Evolutionary conservation across 2,888 invertebrate species (phyloP).

Genomic region (Erynnis tages): DNA sequence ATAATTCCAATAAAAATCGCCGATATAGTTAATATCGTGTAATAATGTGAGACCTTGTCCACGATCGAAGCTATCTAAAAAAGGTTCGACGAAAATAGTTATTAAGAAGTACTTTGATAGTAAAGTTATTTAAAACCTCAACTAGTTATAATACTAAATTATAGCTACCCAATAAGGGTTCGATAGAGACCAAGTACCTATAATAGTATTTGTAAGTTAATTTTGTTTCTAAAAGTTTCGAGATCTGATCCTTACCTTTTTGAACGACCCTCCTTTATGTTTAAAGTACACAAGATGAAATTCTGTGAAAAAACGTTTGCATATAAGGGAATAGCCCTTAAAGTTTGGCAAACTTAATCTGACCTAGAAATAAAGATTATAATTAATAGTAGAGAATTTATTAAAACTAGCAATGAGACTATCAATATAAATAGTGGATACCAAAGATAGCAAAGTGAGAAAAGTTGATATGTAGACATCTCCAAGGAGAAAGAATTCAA

Average conservation of each 20-base stretch:
- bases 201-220: too few species aligned
- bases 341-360: slow-evolving; percentile 2
- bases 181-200: too few species aligned
- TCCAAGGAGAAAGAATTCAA: slow-evolving; percentile 5
- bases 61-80: background rate
- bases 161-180: too few species aligned
- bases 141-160: too few species aligned
- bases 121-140: too few species aligned
- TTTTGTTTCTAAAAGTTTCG: too few species aligned
- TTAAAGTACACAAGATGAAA: slow-evolving; percentile 9
- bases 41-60: slow-evolving; percentile 5
- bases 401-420: too few species aligned
- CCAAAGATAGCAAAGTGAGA: background rate
- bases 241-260: slow-evolving; percentile 14
- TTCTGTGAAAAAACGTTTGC: background rate
- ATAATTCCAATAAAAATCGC: background rate
- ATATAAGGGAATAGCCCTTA: background rate
- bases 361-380: slow-evolving; percentile 9
- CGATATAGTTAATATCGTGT: background rate
- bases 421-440: too few species aligned
- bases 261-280: background rate
- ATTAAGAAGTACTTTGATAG: too few species aligned
- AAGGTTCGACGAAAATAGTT: too few species aligned
- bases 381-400: too few species aligned
- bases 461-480: slow-evolving; percentile 7